Percentiles rank a stretch among this genome's conserved stretches.
These are phyloP conservation scores for Esox niger DNA, from an alignment of 2,113 vertebrate genomes.

Conservation along the genomic window DNA sequence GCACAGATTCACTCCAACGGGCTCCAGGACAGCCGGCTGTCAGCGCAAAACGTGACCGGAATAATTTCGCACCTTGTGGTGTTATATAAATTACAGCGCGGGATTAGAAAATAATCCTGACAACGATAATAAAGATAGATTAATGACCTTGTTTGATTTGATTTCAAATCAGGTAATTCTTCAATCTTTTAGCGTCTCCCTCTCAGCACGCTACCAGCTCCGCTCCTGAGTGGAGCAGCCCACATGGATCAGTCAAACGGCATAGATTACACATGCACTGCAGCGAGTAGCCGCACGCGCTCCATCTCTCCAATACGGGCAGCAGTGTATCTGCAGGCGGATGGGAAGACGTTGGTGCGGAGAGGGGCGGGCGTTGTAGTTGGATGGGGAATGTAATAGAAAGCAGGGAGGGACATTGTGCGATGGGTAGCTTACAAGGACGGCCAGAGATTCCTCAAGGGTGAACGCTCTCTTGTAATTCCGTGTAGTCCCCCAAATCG, in stretches of 20 bases:
- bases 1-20: conserved; percentile 50
- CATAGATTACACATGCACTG: conserved; percentile 46
- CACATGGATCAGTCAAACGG: conserved; percentile 40
- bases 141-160: conserved; percentile 5
- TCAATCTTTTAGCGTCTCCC: conserved; percentile 6
- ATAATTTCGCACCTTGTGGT: conserved; percentile 61
- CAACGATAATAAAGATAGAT: conserved; percentile 16
- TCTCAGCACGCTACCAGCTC: conserved; percentile 35
- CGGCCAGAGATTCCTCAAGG: conserved; percentile 71
- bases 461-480: conserved; percentile 56
- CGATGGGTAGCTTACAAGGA: conserved; percentile 61
- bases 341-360: conserved; percentile 19
- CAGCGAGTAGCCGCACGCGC: conserved; percentile 28
- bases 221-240: conserved; percentile 48
- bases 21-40: conserved; percentile 69
- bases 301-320: conserved; percentile 56
- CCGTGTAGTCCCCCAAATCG: conserved; percentile 51
- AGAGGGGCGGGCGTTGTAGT: conserved; percentile 15
- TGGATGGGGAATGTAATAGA: conserved; percentile 1
- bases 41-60: conserved; percentile 66
- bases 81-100: conserved; percentile 62
- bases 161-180: conserved; percentile 24
- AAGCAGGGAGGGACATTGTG: conserved; percentile 9
- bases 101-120: conserved; percentile 28
- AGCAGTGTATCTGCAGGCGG: conserved; percentile 44